Evolutionary conservation across 2,888 invertebrate genomes (phyloP), one percentile per base, ranked within the genome.

Genomic region (Lepidocyrtoides sp.): DNA sequence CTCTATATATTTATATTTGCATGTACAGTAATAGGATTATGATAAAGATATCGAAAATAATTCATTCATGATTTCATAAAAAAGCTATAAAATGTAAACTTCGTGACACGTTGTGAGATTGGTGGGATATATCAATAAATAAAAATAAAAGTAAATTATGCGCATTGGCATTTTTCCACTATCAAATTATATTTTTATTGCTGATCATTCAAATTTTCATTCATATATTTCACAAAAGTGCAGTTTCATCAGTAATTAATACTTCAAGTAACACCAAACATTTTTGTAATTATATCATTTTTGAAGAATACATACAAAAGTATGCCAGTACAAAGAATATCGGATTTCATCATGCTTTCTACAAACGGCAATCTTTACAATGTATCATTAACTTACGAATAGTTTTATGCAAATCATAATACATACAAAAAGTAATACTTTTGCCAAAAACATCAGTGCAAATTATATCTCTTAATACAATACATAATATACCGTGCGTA

Each of bases 1-100:
- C 48, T 77, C 48, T 51, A 48, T 77, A 69, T 69, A 77, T 77
- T 77, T 77, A 77, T 77, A 75, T 77, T 51, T 77, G 77, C 26
- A 51, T 51, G 48, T 77, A 26, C 26, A 72, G 4, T 36, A 72
- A 77, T n/a, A 8, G 51, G n/a, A n/a, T n/a, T n/a, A n/a, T n/a
- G n/a, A n/a, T 77, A 75, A 48, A 41, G 57, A n/a, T 57, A 23
- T 23, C 12, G 3, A 41, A 77, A 41, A 44, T 72, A 44, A 44
- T 44, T 72, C 10, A 44, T 41, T 36, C 41, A 63, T 26, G 8
- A 20, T 36, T 20, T 36, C 3, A 23, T 36, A 44, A 0, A 29
- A 66, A 44, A 72, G 20, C 20, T 72, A 36, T 72, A 44, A 44
- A 69, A 69, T 36, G 36, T 36, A 3, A 69, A 36, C 32, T 69